Evolutionary conservation across 2,888 invertebrate species (phyloP).

Genomic region (Pardosa pseudoannulata): DNA sequence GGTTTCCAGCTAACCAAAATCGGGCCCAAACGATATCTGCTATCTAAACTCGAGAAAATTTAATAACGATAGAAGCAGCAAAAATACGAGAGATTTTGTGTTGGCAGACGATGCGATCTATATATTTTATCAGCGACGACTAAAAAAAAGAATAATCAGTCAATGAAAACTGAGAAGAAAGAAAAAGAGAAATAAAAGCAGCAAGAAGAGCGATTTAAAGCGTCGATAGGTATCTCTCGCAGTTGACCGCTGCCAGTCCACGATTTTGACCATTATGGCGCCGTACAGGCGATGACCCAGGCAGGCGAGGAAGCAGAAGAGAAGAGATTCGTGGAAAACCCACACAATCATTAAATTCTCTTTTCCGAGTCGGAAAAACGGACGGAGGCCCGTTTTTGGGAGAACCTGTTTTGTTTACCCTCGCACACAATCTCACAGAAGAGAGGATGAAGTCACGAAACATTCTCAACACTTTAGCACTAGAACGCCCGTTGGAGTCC

Average conservation of each 20-base stretch:
- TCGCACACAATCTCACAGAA: slow-evolving; percentile 5
- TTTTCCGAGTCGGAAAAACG: neutral
- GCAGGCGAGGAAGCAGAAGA: neutral
- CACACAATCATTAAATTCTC: slow-evolving; percentile 9
- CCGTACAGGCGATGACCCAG: slow-evolving; percentile 4
- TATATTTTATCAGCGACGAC: no score
- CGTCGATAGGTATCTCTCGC: neutral
- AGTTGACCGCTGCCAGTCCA: slow-evolving; percentile 2
- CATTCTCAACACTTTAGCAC: no score
- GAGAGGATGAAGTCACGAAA: neutral
- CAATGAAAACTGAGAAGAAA: no score
- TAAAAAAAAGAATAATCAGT: no score
- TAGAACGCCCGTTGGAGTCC: no score
- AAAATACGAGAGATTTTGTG: no score
- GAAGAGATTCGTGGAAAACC: neutral
- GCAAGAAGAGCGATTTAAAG: neutral
- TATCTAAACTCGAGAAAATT: no score
- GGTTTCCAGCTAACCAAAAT: no score
- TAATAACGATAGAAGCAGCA: no score
- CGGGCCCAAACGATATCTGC: no score
- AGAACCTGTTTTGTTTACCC: slow-evolving; percentile 17
- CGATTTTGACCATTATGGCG: slow-evolving; percentile 8
- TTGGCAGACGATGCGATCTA: no score
- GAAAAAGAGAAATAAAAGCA: no score
- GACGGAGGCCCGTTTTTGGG: neutral